These are phyloP conservation scores for Dysdera silvatica DNA, from an alignment of 1,140 invertebrate genomes.

Conservation along the genomic window DNA sequence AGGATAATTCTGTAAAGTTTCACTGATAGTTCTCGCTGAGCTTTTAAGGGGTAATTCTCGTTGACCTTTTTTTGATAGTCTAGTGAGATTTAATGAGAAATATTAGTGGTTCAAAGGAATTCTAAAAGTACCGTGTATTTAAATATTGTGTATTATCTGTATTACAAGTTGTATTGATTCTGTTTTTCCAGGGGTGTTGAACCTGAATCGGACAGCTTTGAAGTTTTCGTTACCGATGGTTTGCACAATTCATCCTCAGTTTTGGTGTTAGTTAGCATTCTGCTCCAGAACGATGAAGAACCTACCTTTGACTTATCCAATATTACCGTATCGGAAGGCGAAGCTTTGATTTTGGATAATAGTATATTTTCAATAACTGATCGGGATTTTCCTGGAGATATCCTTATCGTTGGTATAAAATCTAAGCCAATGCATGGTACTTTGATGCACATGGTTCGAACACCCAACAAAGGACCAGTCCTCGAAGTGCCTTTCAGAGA, in stretches of 20 bases:
- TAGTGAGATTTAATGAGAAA: no score
- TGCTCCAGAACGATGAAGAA: conserved; percentile 25
- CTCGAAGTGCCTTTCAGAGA: conserved; percentile 22
- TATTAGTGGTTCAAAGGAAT: no score
- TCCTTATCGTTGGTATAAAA: conserved; percentile 13
- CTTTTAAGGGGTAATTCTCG: no score
- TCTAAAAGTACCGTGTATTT: no score
- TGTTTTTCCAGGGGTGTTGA: conserved; percentile 19
- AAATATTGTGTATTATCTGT: no score
- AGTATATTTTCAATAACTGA: conserved; percentile 10
- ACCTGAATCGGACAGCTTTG: conserved; percentile 27
- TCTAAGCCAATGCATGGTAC: conserved; percentile 12
- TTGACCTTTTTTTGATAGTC: no score
- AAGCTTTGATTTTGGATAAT: conserved; percentile 8
- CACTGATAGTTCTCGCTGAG: no score
- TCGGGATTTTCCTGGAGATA: conserved; percentile 23
- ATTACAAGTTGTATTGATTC: neutral
- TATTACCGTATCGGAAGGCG: conserved; percentile 18
- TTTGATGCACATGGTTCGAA: conserved; percentile 15
- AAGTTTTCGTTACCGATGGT: conserved; percentile 25
- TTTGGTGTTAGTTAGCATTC: conserved; percentile 19
- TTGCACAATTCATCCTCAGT: conserved; percentile 22
- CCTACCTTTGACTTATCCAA: conserved; percentile 11
- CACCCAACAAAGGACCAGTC: conserved; percentile 10
- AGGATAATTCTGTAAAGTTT: no score